Base-by-base conservation (phyloP, 30 jellyfish, hydroid and myxozoan genomes). In the Cassiopea andromeda region DNA sequence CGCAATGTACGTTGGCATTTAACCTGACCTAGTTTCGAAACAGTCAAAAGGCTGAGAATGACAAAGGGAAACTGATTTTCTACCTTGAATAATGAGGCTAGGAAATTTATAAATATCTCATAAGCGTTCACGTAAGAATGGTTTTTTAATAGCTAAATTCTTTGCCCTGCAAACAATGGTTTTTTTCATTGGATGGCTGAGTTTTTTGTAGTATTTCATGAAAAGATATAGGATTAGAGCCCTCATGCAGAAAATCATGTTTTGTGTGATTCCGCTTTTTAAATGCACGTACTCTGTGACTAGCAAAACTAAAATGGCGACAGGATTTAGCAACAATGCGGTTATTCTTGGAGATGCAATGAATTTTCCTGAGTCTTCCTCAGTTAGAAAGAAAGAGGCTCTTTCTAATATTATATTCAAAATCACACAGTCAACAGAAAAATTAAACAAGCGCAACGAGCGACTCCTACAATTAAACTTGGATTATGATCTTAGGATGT, bases 401-500 rank as follows among this genome's bases (percentile, higher is more conserved):
- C 82, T 87, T 17, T 87, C 94, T 15, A 87, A 87, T 60, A 15
- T 78, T 1, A 87, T 87, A 9, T 87, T 87, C 81, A 87, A 59
- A 69, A 87, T 87, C 15, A 87, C 94, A n/a, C 94, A 87, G 47
- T 58, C 85, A 17, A 76, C 94, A 50, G 94, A 87, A 47, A 87
- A 87, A 48, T 48, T 12, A 69, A 77, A 81, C 50, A 43, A 50
- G 67, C 49, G 82, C 67, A 69, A 78, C 68, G 94, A 87, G 43
- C 48, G 94, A 80, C 69, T 87, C 82, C 60, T 87, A 14, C 44
- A 69, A 46, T 44, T 87, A 78, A 87, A 87, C 44, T 60, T 87
- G 45, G 77, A 78, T 44, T 87, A 87, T 54, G 86, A 78, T 7
- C 80, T 71, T n/a, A 59, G 81, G 49, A 77, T 87, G 94, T 86